Percentiles rank a stretch among this genome's conserved stretches.
phyloP scores from a whole-genome alignment of 2,113 vertebrate species.

The Nanorana parkeri region DNA sequence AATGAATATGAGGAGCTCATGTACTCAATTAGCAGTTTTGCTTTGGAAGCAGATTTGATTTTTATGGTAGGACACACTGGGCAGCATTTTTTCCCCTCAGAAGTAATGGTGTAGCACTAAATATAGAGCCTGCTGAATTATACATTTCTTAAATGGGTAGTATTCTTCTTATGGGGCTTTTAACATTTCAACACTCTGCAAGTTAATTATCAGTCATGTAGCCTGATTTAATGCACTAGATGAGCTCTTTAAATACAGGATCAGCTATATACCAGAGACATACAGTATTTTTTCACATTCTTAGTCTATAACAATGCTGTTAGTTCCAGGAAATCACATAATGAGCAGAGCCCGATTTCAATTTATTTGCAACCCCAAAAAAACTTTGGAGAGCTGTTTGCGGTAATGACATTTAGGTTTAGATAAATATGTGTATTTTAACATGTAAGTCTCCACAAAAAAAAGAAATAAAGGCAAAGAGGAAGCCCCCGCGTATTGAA shows the following conservation, averaged over 20 bases:
- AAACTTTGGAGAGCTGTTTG: too few relatives aligned
- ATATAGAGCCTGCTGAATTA: slow-evolving; percentile 55
- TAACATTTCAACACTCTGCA: slow-evolving; percentile 37
- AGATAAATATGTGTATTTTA: too few relatives aligned
- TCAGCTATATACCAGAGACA: slow-evolving; percentile 39
- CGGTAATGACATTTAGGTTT: too few relatives aligned
- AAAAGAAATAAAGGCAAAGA: too few relatives aligned
- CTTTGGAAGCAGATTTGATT: slow-evolving; percentile 48
- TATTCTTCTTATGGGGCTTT: slow-evolving; percentile 27
- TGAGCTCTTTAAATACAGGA: slow-evolving; percentile 27
- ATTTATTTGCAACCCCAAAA: too few relatives aligned
- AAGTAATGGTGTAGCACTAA: slow-evolving; percentile 47
- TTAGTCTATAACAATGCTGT: too few relatives aligned
- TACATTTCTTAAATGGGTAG: slow-evolving; percentile 37
- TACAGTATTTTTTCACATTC: background rate
- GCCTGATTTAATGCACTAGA: slow-evolving; percentile 35
- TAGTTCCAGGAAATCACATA: too few relatives aligned
- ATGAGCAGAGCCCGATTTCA: too few relatives aligned
- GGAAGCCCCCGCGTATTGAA: too few relatives aligned
- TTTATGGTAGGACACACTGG: slow-evolving; percentile 27
- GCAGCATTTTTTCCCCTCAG: background rate
- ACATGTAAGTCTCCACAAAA: too few relatives aligned
- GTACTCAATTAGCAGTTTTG: slow-evolving; percentile 51
- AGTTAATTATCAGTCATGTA: slow-evolving; percentile 54
- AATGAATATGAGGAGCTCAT: slow-evolving; percentile 45